Evolutionary conservation across 2,113 vertebrate genomes (phyloP), one percentile per base, ranked within the genome.

Genomic region (Tympanuchus pallidicinctus): DNA sequence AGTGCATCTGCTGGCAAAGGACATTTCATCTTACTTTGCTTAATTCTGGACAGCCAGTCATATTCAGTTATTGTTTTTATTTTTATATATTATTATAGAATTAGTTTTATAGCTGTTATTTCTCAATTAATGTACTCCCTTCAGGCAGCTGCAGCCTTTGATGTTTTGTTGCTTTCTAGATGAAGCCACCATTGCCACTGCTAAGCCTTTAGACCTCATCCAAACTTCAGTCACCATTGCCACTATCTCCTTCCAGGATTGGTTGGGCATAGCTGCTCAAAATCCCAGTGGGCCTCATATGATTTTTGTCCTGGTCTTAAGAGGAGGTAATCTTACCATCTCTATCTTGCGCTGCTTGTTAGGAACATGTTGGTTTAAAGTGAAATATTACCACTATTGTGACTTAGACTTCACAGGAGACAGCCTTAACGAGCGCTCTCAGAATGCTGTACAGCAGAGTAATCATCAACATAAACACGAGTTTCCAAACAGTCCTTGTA

Each of bases 21-120:
- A 87, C 43, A 71, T 91, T 96, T 89, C 50, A 83, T 95, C 93
- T 95, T 85, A 82, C 93, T 96, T 92, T 92, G 90, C 92, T 91
- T 95, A 93, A 96, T 95, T 94, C 86, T 48, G 84, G 92, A 95
- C 72, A 94, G 90, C 83, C 83, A 96, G 96, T 94, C 93, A 94
- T 80, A 75, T 60, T 74, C 40, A 74, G 84, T 96, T 96, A 96
- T 63, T 96, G 91, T 79, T 96, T 96, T 94, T 78, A 94, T 72
- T 88, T 95, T 88, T 96, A 95, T 36, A 81, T 57, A 93, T 90
- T 59, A 86, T 82, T 91, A 95, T 52, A 90, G 92, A 88, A 89
- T 95, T 96, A 92, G 90, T 95, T 91, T 95, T 94, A 95, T 91
- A 93, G 92, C 88, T 93, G 84, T 76, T 97, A 95, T 95, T 97